Evolutionary conservation across 2,113 vertebrate genomes (phyloP).

Genomic region (Hirundichthys speculiger): DNA sequence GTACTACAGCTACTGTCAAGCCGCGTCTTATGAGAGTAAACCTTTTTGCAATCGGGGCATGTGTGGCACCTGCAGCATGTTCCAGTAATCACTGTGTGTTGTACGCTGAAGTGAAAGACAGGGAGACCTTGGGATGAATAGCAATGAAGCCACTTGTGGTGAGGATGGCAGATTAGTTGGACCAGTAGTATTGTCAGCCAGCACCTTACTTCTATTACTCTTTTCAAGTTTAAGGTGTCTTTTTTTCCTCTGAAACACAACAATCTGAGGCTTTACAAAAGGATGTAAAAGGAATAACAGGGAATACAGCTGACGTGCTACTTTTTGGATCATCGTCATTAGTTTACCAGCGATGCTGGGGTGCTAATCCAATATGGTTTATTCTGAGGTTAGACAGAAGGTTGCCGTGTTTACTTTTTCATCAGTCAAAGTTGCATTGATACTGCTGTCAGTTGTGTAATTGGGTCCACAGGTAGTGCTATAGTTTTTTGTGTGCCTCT

Average conservation of each 20-base stretch:
- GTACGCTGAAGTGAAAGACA: conserved; percentile 43
- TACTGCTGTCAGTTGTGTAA: conserved; percentile 68
- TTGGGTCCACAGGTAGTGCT: conserved; percentile 70
- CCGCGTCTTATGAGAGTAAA: conserved; percentile 31
- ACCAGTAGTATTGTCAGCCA: conserved; percentile 15
- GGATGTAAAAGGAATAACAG: background rate
- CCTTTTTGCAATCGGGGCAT: conserved; percentile 55
- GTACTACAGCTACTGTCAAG: conserved; percentile 27
- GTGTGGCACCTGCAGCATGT: conserved; percentile 43
- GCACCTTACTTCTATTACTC: background rate
- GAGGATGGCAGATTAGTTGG: conserved; percentile 21
- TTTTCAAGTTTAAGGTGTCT: background rate
- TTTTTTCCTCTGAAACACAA: background rate
- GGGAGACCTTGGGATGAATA: conserved; percentile 34
- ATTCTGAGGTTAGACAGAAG: conserved; percentile 30
- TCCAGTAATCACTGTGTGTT: conserved; percentile 47
- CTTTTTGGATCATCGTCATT: background rate
- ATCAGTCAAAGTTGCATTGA: conserved; percentile 58
- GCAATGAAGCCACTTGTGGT: conserved; percentile 47
- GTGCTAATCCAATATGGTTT: conserved; percentile 34
- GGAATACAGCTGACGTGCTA: no score
- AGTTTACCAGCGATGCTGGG: background rate
- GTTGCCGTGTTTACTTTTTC: conserved; percentile 24
- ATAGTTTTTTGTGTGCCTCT: conserved; percentile 54
- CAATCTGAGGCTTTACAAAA: background rate